Conservation (phyloP, 2,888 invertebrate species). For the Vannuccia rotundouncinata region DNA sequence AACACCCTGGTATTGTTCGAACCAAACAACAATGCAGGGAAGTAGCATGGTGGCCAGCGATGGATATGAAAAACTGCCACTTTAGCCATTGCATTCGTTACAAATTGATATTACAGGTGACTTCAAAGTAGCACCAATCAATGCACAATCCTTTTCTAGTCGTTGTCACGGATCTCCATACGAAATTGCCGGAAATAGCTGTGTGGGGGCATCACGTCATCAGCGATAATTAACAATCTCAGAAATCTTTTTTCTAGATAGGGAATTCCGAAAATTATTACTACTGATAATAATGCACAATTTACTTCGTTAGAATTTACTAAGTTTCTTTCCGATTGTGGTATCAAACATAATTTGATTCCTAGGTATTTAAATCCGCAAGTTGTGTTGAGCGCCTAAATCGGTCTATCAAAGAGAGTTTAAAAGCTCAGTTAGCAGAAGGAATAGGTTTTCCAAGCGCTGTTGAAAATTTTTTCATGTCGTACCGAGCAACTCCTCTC, state of each 20-base stretch:
- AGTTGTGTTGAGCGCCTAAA: slow-evolving; percentile 9
- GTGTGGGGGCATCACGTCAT: slow-evolving; percentile 18
- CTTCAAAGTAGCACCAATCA: neutral
- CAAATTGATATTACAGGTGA: slow-evolving; percentile 25
- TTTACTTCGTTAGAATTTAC: slow-evolving; percentile 16
- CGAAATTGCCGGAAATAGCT: slow-evolving; percentile 28
- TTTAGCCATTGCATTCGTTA: slow-evolving; percentile 15
- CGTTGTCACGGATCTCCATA: slow-evolving; percentile 16
- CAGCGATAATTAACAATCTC: neutral
- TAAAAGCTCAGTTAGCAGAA: slow-evolving; percentile 28
- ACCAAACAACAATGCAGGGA: slow-evolving; percentile 28
- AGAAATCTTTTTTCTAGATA: slow-evolving; percentile 21
- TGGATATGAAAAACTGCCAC: slow-evolving; percentile 8
- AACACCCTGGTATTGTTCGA: slow-evolving; percentile 29
- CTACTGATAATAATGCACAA: slow-evolving; percentile 1
- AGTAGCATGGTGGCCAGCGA: slow-evolving; percentile 22
- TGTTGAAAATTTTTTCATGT: slow-evolving; percentile 7
- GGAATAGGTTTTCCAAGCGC: neutral
- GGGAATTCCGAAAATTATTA: slow-evolving; percentile 28
- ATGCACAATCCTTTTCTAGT: slow-evolving; percentile 13
- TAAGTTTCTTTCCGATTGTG: slow-evolving; percentile 27
- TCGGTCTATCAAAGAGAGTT: slow-evolving; percentile 14
- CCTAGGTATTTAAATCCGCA: slow-evolving; percentile 29
- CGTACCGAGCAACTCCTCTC: slow-evolving; percentile 25
- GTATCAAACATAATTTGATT: slow-evolving; percentile 27